Base-by-base conservation (phyloP, 2,888 invertebrate genomes). In the Sepioteuthis lessoniana region DNA sequence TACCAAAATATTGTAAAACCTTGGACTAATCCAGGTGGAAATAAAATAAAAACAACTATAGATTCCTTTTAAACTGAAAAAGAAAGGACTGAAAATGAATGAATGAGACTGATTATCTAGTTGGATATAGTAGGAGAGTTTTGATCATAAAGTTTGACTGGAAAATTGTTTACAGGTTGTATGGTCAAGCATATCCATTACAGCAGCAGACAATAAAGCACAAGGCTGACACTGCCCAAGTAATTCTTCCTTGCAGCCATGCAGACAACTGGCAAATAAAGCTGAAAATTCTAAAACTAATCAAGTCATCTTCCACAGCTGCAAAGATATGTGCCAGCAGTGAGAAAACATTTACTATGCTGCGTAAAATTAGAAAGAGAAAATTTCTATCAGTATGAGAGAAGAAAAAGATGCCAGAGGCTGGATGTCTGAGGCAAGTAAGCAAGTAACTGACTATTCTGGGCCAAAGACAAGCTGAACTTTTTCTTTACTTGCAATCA, bases 241-340 rank as follows among this genome's bases (percentile, higher is more conserved):
- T 76, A 76, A 76, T 76, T 76, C n/a, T n/a, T n/a, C 76, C 76
- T 76, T 7, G 76, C 76, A 76, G 76, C 76, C 76, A 76, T 76
- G n/a, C 76, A 76, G 76, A 76, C 76, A 76, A 76, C 76, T 76
- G 76, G 76, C 76, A 76, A 76, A 76, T 76, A 76, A 76, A 76
- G 76, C 76, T 76, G 76, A 76, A 76, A 76, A 76, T 76, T 76
- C 76, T 8, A 76, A 76, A 76, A 76, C 76, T 76, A 76, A 76
- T 76, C 76, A 76, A 76, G 76, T 76, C 76, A 76, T 76, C 76
- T 76, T 76, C 76, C 76, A 76, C 76, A 76, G 76, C 76, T 76
- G 76, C 76, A n/a, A 31, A 76, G 76, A n/a, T 76, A 76, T 31
- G 76, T 76, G 76, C 76, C 76, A 76, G n/a, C 76, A 76, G 76